Percentiles rank a stretch among this genome's conserved stretches.
Evolutionary conservation across 2,888 invertebrate genomes (phyloP).

Genomic region (Pantelozetes paolii): DNA sequence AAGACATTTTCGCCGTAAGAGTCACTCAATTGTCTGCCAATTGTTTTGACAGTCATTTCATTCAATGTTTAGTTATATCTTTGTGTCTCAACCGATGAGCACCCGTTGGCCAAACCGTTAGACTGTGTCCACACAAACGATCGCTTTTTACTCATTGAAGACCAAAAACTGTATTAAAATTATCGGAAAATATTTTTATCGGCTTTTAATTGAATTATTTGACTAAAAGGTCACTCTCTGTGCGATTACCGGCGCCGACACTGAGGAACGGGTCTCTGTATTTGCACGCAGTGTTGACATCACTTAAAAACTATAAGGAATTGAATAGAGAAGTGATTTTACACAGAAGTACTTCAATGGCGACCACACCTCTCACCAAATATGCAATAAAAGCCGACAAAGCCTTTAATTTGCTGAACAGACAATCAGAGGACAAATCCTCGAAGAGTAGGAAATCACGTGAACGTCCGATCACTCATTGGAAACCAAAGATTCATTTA

Average conservation of each 20-base stretch:
- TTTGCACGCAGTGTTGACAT: conserved; percentile 68
- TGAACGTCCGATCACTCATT: conserved; percentile 66
- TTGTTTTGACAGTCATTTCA: background rate
- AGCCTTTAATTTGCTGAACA: conserved; percentile 54
- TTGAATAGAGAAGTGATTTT: conserved; percentile 54
- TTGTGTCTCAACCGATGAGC: conserved; percentile 41
- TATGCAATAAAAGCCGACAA: conserved; percentile 70
- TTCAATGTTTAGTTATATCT: conserved; percentile 44
- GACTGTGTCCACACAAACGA: conserved; percentile 35
- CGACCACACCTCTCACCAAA: conserved; percentile 66
- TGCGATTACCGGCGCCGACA: conserved; percentile 69
- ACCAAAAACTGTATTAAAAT: conserved; percentile 1
- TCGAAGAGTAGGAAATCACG: conserved; percentile 33
- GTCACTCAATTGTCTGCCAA: background rate
- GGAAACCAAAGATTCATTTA: conserved; percentile 67
- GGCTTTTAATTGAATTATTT: background rate
- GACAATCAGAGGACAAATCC: background rate
- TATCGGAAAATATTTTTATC: background rate
- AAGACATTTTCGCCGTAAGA: conserved; percentile 48
- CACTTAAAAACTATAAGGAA: conserved; percentile 48
- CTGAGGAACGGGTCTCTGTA: conserved; percentile 77
- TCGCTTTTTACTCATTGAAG: conserved; percentile 34
- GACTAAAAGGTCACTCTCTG: background rate
- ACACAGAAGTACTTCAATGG: conserved; percentile 58
- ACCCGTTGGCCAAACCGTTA: conserved; percentile 34